Base-by-base conservation (phyloP, 2,888 invertebrate species). In the Oscheius myriophilus region DNA sequence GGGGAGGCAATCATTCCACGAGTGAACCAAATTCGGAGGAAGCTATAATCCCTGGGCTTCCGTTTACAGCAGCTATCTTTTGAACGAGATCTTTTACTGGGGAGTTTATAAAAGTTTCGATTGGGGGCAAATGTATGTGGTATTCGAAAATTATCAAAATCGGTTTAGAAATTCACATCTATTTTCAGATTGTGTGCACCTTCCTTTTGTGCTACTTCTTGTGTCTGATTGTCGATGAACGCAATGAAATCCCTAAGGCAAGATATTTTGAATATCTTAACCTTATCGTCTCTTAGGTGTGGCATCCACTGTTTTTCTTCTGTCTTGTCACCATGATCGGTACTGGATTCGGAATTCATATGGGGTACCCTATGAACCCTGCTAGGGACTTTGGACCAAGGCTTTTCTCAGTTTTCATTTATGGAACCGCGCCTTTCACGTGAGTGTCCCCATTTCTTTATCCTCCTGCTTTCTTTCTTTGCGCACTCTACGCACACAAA, bases 371-470 rank as follows among this genome's bases (percentile, higher is more conserved):
- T 26, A 78, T 78, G 67, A 78, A 78, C 59, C 75, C 75, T 21
- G 78, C 78, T 7, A 73, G 84, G 59, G 84, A 84, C 67, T 70
- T 84, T 57, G 84, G 84, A 41, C 84, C 84, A 7, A 73, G 84
- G 18, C 71, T 84, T 42, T 84, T 84, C 76, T 73, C 80, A 14
- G 71, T 71, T 42, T 72, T 82, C 61, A 70, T 81, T 26, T 83
- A 84, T 66, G 84, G 84, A 18, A 61, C 66, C n/a, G 79, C 73
- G n/a, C 82, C 78, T 9, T 82, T 84, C 67, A 74, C 67, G 76
- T 81, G 18, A 51, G 51, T 16, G 2, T 9, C n/a, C n/a, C 23
- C 39, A 14, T 57, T n/a, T 4, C 3, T 53, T 53, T 16, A 11
- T 25, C n/a, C n/a, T n/a, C n/a, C n/a, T n/a, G n/a, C n/a, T n/a